Conservation (phyloP, 2,113 vertebrate genomes). For the Tyrannus savana region DNA sequence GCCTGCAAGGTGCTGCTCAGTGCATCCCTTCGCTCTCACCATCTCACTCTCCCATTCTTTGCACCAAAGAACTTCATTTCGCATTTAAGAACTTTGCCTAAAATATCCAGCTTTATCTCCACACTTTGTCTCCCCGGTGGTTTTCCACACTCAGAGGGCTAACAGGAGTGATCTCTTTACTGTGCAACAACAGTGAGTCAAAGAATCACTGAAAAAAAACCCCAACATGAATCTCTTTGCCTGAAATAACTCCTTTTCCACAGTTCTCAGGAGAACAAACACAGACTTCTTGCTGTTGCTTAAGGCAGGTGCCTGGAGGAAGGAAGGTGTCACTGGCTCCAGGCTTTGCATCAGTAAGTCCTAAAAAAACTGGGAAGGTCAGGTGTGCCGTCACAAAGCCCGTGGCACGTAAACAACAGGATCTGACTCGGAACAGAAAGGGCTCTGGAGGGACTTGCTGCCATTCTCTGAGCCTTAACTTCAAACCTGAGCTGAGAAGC, state of each 20-base stretch:
- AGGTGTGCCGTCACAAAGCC: neutral
- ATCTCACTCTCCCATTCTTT: neutral
- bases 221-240: neutral
- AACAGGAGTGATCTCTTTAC: neutral
- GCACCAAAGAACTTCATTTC: neutral
- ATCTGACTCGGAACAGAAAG: neutral
- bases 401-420: neutral
- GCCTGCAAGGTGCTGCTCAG: neutral
- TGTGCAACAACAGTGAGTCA: neutral
- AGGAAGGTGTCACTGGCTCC: neutral
- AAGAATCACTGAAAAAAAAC: neutral
- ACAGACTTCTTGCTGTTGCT: neutral
- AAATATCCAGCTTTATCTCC: neutral
- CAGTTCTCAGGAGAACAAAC: neutral
- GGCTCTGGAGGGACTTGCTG: neutral
- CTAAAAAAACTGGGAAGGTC: neutral
- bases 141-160: neutral
- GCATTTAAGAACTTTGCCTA: neutral
- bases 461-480: neutral
- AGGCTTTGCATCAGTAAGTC: constrained; percentile 8
- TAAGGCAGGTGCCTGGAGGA: neutral
- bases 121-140: neutral
- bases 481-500: neutral
- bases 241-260: neutral
- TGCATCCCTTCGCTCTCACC: neutral